phyloP scores from a whole-genome alignment of 2,797 vertebrate species.

The Hybognathus amarus region DNA sequence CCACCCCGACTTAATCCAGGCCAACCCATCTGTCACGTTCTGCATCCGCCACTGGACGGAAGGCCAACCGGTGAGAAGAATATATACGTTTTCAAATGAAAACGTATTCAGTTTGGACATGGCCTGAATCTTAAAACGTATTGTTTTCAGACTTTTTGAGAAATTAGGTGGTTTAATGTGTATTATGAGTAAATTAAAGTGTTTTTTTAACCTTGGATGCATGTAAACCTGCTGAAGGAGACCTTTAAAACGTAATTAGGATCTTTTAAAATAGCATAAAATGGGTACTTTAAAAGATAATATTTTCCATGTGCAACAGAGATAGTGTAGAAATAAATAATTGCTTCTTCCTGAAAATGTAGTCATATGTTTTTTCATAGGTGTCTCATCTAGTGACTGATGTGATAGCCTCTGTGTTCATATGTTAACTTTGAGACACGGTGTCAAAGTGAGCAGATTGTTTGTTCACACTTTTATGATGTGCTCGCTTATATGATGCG shows the following conservation, averaged over 20 bases:
- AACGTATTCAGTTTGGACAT: no score
- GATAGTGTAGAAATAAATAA: neutral
- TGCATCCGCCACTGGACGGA: no score
- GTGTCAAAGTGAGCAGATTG: neutral
- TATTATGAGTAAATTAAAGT: neutral
- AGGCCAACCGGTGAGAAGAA: no score
- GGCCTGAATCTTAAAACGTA: neutral
- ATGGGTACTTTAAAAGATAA: neutral
- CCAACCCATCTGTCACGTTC: no score
- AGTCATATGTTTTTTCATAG: neutral
- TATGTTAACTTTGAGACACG: neutral
- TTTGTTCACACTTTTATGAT: neutral
- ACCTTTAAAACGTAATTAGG: neutral
- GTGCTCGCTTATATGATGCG: neutral
- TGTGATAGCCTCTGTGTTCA: neutral
- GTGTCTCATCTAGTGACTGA: neutral
- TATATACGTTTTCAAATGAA: no score
- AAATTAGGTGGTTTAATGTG: neutral
- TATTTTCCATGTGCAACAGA: neutral
- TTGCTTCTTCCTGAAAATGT: neutral
- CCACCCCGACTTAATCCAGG: no score
- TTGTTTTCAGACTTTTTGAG: neutral
- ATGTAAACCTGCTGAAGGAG: neutral
- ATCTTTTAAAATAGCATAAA: neutral
- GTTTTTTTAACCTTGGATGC: neutral